Conservation (phyloP, 2,797 vertebrate species). For the Scomberomorus guttatus region DNA sequence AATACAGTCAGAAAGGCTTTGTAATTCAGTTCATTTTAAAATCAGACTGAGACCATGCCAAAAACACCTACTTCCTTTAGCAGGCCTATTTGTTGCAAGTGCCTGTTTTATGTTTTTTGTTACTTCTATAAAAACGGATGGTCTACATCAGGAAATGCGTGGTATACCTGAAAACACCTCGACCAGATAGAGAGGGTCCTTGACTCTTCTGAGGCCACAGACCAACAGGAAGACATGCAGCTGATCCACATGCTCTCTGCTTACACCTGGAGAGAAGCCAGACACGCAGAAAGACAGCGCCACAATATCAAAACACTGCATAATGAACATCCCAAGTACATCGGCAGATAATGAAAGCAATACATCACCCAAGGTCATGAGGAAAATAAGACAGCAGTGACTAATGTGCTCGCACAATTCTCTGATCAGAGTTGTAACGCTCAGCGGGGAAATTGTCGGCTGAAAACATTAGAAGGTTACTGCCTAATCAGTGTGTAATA, state of each 20-base stretch:
- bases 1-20: conserved; percentile 13
- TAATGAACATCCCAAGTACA: conserved; percentile 80
- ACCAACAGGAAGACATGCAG: conserved; percentile 90
- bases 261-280: conserved; percentile 85
- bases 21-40: conserved; percentile 1
- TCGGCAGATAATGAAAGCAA: conserved; percentile 83
- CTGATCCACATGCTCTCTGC: conserved; percentile 53
- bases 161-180: conserved; percentile 90
- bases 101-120: neutral
- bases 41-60: neutral
- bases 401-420: conserved; percentile 77
- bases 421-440: conserved; percentile 69
- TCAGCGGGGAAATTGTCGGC: conserved; percentile 65
- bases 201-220: conserved; percentile 93
- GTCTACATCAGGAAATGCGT: neutral
- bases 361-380: conserved; percentile 84
- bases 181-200: conserved; percentile 94
- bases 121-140: neutral
- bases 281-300: conserved; percentile 62
- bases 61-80: neutral
- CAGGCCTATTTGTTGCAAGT: neutral
- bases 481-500: conserved; percentile 69
- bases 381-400: conserved; percentile 78
- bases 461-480: conserved; percentile 64
- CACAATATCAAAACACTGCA: conserved; percentile 79